These are phyloP conservation scores for Progne subis DNA, from an alignment of 2,113 vertebrate genomes.

Conservation along the genomic window DNA sequence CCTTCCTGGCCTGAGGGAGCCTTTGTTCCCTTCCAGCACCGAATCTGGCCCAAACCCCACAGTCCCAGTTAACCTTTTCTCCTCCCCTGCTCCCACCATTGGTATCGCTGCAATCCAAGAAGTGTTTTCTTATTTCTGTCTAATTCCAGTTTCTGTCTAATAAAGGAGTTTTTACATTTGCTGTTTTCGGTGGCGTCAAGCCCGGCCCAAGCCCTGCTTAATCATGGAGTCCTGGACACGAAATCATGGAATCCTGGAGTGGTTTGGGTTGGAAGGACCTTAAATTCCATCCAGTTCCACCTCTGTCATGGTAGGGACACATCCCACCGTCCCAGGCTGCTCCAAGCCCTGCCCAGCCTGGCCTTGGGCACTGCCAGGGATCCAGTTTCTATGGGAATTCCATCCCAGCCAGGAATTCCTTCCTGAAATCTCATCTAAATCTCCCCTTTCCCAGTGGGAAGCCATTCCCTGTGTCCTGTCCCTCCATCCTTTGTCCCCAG, in stretches of 20 bases:
- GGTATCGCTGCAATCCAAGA: rapidly evolving
- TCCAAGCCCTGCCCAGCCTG: neutral
- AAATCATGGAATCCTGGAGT: neutral
- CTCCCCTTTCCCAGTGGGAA: neutral
- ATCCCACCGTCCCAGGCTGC: rapidly evolving
- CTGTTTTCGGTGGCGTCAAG: neutral
- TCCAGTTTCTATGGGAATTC: neutral
- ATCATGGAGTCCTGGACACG: neutral
- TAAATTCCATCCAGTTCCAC: neutral
- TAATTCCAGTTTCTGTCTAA: neutral
- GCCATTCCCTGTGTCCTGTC: neutral
- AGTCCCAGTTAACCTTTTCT: neutral
- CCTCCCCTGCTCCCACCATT: neutral
- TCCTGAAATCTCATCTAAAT: neutral
- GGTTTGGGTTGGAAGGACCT: neutral
- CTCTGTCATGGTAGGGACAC: too few relatives aligned
- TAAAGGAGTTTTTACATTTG: slow-evolving; percentile 2
- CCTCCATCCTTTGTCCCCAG: neutral
- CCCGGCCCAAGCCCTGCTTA: neutral
- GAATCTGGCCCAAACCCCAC: neutral
- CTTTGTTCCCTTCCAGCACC: neutral
- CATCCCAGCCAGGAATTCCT: neutral
- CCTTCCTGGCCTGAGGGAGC: neutral
- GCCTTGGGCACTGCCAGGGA: neutral
- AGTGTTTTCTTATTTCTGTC: neutral